phyloP scores from a whole-genome alignment of 2,797 vertebrate genomes.

The Intellagama lesueurii region DNA sequence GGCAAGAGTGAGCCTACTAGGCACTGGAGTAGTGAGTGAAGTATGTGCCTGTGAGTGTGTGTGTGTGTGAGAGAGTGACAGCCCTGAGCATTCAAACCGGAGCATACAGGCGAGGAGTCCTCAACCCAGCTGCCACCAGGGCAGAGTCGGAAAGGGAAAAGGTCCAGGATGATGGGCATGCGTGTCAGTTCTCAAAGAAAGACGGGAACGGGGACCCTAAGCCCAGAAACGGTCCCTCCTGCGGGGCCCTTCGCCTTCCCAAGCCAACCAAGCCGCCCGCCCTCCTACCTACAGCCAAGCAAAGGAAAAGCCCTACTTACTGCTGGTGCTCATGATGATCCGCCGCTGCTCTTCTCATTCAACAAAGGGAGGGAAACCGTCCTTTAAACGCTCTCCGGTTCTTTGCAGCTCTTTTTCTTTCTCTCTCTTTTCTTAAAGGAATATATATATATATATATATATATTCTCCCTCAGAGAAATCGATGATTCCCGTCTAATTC shows the following conservation, averaged over 20 bases:
- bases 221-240: slow-evolving; percentile 32
- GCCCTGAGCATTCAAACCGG: slow-evolving; percentile 45
- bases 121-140: slow-evolving; percentile 32
- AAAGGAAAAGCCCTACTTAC: slow-evolving; percentile 75
- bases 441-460: neutral
- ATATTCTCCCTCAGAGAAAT: slow-evolving; percentile 6
- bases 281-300: slow-evolving; percentile 44
- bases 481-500: slow-evolving; percentile 37
- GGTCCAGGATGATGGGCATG: neutral
- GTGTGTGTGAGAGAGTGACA: neutral
- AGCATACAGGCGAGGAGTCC: slow-evolving; percentile 55
- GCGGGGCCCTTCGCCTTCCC: slow-evolving; percentile 55
- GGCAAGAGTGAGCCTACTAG: slow-evolving; percentile 33
- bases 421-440: neutral
- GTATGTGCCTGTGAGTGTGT: neutral
- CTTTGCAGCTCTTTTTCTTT: slow-evolving; percentile 7
- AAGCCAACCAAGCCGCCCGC: slow-evolving; percentile 51
- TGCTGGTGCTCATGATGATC: slow-evolving; percentile 81
- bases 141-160: slow-evolving; percentile 3
- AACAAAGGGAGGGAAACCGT: slow-evolving; percentile 69
- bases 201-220: slow-evolving; percentile 1
- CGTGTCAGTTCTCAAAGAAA: neutral
- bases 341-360: slow-evolving; percentile 73
- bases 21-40: slow-evolving; percentile 28
- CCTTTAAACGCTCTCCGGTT: slow-evolving; percentile 59